Evolutionary conservation across 2,888 invertebrate species (phyloP).

Genomic region (Formica aserva): DNA sequence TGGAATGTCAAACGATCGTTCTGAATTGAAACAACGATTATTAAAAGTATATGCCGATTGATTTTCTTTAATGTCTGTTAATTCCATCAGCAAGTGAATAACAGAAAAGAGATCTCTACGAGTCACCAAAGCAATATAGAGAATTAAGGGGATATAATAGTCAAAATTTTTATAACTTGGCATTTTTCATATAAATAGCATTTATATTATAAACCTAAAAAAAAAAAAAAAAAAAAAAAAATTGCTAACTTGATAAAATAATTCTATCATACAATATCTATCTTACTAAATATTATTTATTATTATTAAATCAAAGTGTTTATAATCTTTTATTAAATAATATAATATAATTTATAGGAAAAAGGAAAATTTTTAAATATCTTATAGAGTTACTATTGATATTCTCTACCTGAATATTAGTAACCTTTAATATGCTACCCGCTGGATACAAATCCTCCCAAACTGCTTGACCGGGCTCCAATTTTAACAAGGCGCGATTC

Average conservation of each 20-base stretch:
- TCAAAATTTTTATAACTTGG: neutral
- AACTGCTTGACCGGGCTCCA: constrained; percentile 91
- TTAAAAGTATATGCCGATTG: neutral
- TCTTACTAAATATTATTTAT: neutral
- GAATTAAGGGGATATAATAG: neutral
- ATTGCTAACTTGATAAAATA: no score
- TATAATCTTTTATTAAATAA: neutral
- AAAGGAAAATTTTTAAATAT: neutral
- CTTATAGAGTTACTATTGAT: neutral
- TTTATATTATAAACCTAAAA: no score
- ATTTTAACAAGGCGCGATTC: constrained; percentile 91
- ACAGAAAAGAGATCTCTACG: neutral
- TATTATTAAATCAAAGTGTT: neutral
- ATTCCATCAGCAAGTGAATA: constrained; percentile 4
- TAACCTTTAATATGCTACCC: constrained; percentile 93
- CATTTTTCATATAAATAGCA: no score
- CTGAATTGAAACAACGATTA: neutral
- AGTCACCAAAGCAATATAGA: neutral
- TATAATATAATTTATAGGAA: neutral
- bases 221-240: no score
- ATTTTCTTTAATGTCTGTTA: neutral
- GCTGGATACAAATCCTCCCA: constrained; percentile 95
- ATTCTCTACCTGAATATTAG: constrained; percentile 89
- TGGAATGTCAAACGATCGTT: constrained; percentile 81
- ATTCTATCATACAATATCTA: no score